Conservation (phyloP, 1,140 invertebrate genomes). For the Hirudo medicinalis region DNA sequence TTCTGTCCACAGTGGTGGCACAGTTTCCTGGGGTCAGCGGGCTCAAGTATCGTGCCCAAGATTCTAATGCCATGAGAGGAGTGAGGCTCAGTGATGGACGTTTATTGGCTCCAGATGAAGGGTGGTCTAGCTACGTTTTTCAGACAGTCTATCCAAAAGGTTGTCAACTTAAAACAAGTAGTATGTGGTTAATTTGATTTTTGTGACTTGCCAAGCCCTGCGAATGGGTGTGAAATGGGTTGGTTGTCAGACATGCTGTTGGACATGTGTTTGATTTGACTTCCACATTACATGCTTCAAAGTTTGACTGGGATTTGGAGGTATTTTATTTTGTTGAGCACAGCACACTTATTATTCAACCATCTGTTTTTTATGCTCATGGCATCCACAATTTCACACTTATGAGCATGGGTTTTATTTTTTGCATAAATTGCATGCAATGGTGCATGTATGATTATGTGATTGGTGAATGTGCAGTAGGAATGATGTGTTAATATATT, state of each 20-base stretch:
- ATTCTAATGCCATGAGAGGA: conserved; percentile 68
- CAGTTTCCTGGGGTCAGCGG: conserved; percentile 86
- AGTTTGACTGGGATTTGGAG: too few relatives aligned
- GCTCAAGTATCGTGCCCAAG: conserved; percentile 75
- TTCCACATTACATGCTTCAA: too few relatives aligned
- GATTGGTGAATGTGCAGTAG: neutral
- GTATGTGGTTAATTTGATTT: too few relatives aligned
- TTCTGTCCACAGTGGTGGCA: conserved; percentile 71
- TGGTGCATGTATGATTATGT: neutral
- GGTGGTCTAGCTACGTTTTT: conserved; percentile 73
- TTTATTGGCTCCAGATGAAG: conserved; percentile 68
- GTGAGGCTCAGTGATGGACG: conserved; percentile 72
- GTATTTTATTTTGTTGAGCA: too few relatives aligned
- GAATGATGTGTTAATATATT: too few relatives aligned
- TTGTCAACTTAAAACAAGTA: conserved; percentile 31
- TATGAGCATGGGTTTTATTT: neutral
- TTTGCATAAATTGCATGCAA: conserved; percentile 1
- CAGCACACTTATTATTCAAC: too few relatives aligned
- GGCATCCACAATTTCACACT: conserved; percentile 3
- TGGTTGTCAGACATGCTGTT: too few relatives aligned
- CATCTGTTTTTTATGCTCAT: too few relatives aligned
- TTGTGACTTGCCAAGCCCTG: too few relatives aligned
- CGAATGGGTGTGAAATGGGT: too few relatives aligned
- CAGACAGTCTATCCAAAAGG: conserved; percentile 92
- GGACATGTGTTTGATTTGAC: too few relatives aligned